phyloP scores from a whole-genome alignment of 2,797 vertebrate species.

The Novumbra hubbsi region DNA sequence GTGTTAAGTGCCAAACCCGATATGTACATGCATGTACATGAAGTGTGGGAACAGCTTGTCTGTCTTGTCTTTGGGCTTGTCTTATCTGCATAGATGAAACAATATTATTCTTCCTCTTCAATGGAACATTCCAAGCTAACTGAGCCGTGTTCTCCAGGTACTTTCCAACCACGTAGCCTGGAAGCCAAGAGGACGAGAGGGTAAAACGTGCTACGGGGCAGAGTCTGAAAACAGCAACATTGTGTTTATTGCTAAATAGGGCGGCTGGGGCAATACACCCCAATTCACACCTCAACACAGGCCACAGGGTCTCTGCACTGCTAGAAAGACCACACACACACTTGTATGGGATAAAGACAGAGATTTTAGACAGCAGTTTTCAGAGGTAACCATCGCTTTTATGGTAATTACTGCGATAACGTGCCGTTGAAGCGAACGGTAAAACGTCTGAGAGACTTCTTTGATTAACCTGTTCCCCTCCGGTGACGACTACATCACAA shows the following conservation, averaged over 20 bases:
- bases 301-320: constrained; percentile 55
- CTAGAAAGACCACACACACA: constrained; percentile 71
- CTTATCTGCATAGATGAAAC: constrained; percentile 47
- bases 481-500: constrained; percentile 43
- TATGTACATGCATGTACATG: neutral
- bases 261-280: constrained; percentile 54
- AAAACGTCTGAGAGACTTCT: constrained; percentile 37
- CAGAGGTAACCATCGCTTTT: neutral
- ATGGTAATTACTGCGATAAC: neutral
- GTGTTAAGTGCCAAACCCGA: constrained; percentile 37
- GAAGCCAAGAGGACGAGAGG: constrained; percentile 38
- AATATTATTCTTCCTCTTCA: constrained; percentile 51
- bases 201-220: constrained; percentile 57
- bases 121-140: constrained; percentile 49
- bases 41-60: neutral
- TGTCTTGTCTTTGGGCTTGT: neutral
- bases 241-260: constrained; percentile 70
- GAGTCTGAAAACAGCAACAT: constrained; percentile 58
- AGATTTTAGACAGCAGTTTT: neutral
- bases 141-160: constrained; percentile 44
- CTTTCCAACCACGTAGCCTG: constrained; percentile 41
- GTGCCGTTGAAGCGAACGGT: neutral
- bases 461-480: constrained; percentile 59
- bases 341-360: constrained; percentile 70
- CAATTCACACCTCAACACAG: constrained; percentile 29